phyloP scores from a whole-genome alignment of 2,797 vertebrate species.

The Etheostoma perlongum region DNA sequence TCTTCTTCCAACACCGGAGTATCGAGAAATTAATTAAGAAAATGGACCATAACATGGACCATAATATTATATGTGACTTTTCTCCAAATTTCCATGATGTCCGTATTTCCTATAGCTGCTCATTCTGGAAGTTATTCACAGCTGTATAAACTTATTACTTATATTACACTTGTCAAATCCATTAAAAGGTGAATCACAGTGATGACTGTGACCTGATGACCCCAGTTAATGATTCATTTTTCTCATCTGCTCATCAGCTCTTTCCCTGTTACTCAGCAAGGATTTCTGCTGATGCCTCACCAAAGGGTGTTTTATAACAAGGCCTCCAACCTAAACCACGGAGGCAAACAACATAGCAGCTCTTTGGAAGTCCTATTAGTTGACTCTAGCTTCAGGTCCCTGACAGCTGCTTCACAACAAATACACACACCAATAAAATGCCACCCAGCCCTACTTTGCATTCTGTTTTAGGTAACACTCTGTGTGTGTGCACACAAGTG shows the following conservation, averaged over 20 bases:
- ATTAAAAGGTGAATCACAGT: neutral
- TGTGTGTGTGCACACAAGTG: conserved; percentile 24
- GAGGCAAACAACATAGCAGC: conserved; percentile 15
- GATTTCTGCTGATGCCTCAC: neutral
- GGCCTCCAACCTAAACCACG: neutral
- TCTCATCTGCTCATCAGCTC: neutral
- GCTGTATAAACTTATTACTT: neutral
- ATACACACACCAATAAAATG: conserved; percentile 23
- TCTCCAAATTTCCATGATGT: too few relatives aligned
- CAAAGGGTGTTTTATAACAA: neutral
- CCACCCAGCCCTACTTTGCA: conserved; percentile 44
- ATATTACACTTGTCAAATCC: neutral
- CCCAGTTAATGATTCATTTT: neutral
- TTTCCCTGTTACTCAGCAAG: neutral
- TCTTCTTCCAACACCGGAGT: neutral
- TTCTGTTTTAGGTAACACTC: conserved; percentile 45
- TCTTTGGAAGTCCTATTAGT: conserved; percentile 10
- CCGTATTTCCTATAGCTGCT: too few relatives aligned
- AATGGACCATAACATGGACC: too few relatives aligned
- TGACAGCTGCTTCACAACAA: conserved; percentile 30
- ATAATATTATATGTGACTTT: too few relatives aligned
- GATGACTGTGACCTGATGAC: neutral
- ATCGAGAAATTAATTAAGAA: neutral
- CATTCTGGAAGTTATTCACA: too few relatives aligned
- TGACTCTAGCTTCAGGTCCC: conserved; percentile 20